Base-by-base conservation (phyloP, 2,113 vertebrate genomes). In the Hydropotes inermis region DNA sequence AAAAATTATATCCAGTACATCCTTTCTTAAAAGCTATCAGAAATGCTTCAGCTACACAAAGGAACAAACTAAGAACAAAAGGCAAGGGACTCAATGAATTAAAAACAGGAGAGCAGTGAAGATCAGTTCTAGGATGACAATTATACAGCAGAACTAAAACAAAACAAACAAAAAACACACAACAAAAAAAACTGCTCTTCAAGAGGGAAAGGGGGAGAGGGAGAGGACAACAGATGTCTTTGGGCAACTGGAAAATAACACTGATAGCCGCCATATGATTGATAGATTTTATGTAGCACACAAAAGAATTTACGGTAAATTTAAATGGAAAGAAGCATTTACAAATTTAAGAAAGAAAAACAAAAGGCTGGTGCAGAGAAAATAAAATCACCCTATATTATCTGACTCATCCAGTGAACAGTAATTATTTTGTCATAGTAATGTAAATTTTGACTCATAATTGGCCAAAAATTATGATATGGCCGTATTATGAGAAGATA, bases 301-400 rank as follows among this genome's bases (percentile, higher is more conserved):
- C 83, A 25, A 61, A 94, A 95, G 45, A 64, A 97, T 27, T 39
- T 58, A 82, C 67, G 9, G 12, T 79, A 79, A 81, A 16, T 91
- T 95, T 81, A 94, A 30, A 91, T 0, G 36, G 47, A 93, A 94
- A 88, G 36, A 55, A 88, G 19, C 15, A 67, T 57, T 91, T 54
- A 79, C 1, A 97, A 91, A 92, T 84, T 84, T 47, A 79, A 94
- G 87, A 84, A 61, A 93, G 89, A 84, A 70, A 93, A 95, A 47
- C 8, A 87, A 89, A 96, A 74, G 5, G 13, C 25, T 67, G 8
- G 58, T 76, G 78, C 17, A 95, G 94, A 87, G 43, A 4, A 94
- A 81, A 90, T 58, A 86, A 5, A 94, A 61, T 55, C 64, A 57
- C 12, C 89, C 11, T 12, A 70, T 17, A 61, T 87, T 64, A 91